Conservation (phyloP, 2,113 vertebrate species). For the Hippopotamus amphibius region DNA sequence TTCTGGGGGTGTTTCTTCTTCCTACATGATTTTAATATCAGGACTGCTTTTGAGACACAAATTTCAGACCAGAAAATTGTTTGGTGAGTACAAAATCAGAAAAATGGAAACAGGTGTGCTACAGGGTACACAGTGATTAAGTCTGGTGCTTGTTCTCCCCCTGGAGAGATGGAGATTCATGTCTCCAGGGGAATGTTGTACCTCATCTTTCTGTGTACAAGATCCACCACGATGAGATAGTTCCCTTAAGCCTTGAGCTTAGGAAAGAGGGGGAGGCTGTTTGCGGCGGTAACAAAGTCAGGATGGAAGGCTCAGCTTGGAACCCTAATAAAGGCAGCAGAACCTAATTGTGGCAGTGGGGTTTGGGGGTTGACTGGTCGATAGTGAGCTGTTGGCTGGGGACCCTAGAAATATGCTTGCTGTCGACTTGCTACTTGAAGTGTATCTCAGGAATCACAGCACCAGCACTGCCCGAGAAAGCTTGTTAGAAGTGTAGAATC, state of each 20-base stretch:
- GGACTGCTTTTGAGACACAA: conserved; percentile 1
- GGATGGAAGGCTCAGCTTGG: background rate
- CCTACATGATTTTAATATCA: background rate
- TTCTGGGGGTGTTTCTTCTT: background rate
- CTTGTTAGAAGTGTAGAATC: background rate
- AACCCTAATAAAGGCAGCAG: background rate
- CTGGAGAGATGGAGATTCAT: background rate
- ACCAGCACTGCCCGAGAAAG: background rate
- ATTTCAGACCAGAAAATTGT: background rate
- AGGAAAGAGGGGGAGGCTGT: background rate
- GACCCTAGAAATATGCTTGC: background rate
- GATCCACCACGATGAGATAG: background rate
- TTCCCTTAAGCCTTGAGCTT: conserved; percentile 21
- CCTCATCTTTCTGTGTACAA: background rate
- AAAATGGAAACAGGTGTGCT: background rate
- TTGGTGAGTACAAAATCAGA: background rate
- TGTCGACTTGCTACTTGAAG: background rate
- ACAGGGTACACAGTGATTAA: background rate
- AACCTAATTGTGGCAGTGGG: background rate
- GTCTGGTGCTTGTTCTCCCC: background rate
- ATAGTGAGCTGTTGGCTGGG: background rate
- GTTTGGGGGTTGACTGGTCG: background rate
- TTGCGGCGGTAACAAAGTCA: background rate
- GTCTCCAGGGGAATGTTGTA: background rate
- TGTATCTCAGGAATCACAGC: background rate